Conservation (phyloP, 2,888 invertebrate genomes). For the Ypsolopha sequella region DNA sequence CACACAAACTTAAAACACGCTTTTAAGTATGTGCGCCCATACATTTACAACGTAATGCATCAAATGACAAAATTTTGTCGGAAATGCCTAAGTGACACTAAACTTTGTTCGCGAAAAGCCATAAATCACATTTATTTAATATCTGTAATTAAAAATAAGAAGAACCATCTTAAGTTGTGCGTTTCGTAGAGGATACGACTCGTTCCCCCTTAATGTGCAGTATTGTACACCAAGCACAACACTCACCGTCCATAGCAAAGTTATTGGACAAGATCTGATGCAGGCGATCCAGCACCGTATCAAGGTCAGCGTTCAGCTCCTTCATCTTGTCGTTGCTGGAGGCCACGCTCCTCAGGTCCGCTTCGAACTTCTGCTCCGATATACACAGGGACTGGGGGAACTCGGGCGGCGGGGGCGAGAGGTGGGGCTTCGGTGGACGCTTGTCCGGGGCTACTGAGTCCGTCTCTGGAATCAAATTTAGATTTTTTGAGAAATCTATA, state of each 20-base stretch:
- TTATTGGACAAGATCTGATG: slow-evolving; percentile 80
- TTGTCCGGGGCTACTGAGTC: slow-evolving; percentile 20
- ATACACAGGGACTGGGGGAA: slow-evolving; percentile 25
- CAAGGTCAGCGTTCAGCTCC: slow-evolving; percentile 75
- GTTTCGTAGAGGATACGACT: too few relatives aligned
- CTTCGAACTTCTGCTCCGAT: slow-evolving; percentile 45
- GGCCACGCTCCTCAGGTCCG: slow-evolving; percentile 45
- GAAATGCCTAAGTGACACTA: too few relatives aligned
- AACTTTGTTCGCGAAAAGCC: too few relatives aligned
- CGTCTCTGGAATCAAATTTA: slow-evolving; percentile 19
- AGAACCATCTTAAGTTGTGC: too few relatives aligned
- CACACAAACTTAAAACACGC: too few relatives aligned
- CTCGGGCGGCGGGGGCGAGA: slow-evolving; percentile 2
- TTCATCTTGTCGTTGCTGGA: slow-evolving; percentile 53
- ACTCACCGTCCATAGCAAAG: slow-evolving; percentile 73
- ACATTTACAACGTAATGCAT: too few relatives aligned
- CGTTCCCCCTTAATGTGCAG: too few relatives aligned
- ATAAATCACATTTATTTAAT: too few relatives aligned
- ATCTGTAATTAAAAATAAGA: too few relatives aligned
- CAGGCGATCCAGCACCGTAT: slow-evolving; percentile 76
- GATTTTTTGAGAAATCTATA: background rate
- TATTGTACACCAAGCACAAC: too few relatives aligned
- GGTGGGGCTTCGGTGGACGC: slow-evolving; percentile 1
- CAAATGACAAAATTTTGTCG: too few relatives aligned
- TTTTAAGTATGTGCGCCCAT: too few relatives aligned